Evolutionary conservation across 1,140 invertebrate species (phyloP), one percentile per base, ranked within the genome.

Genomic region (Gryon sp.): DNA sequence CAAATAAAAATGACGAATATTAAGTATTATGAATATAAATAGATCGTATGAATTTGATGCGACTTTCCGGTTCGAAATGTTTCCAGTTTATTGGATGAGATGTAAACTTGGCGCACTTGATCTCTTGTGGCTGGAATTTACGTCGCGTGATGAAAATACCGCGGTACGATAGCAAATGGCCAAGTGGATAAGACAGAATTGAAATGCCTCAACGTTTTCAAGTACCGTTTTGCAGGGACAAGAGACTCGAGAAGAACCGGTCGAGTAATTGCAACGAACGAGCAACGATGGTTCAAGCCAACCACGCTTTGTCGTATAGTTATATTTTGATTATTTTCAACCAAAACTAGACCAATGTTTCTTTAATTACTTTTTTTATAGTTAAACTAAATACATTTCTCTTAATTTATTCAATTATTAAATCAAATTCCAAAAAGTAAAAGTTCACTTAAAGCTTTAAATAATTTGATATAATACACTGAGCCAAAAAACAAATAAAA

Each of bases 201-300:
- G 40, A 68, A 76, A 63, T 69, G 50, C 62, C 72, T 60, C 20
- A 40, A 65, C 48, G 55, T 68, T 76, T 76, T 63, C 52, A 65
- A 62, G 78, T 80, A 81, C 75, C 78, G 80, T 81, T 76, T 55
- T 22, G 45, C 53, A 48, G 43, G 36, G 41, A 65, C 24, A 46
- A 73, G n/a, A 41, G 22, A 46, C 36, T 45, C 62, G 46, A 69
- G 53, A 75, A 66, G 76, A 81, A 81, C 80, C 80, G 80, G 80
- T 81, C 78, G 65, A 76, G 80, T 80, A 74, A 72, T 79, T 80
- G 76, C 65, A 32, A 45, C 30, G 26, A 52, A 76, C 62, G 45
- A 57, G 40, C 46, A 62, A 19, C 40, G 50, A 34, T 50, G 50
- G 62, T 68, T 68, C 43, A 55, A 68, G 28, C 55, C n/a, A 62